phyloP scores from a whole-genome alignment of 2,888 invertebrate species.

The Protophormia terraenovae region DNA sequence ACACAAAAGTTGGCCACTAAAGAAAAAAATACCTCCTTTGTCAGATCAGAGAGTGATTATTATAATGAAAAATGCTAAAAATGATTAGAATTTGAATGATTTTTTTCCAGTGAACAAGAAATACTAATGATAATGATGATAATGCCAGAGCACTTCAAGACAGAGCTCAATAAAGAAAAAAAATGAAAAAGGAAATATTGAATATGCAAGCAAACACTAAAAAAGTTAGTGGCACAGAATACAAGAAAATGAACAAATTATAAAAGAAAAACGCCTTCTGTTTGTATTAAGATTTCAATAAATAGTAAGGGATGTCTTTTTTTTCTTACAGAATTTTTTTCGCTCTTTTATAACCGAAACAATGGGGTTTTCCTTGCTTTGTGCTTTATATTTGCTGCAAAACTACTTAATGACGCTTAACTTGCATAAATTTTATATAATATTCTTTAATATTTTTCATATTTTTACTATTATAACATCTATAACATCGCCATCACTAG shows the following conservation, averaged over 20 bases:
- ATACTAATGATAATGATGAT: background rate
- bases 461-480: background rate
- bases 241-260: background rate
- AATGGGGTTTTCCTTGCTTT: background rate
- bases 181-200: background rate
- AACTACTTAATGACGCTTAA: slow-evolving; percentile 51
- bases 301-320: background rate
- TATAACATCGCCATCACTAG: background rate
- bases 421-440: slow-evolving; percentile 51
- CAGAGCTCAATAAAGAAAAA: background rate
- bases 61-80: slow-evolving; percentile 11
- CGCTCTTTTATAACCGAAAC: background rate
- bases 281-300: background rate
- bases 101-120: background rate
- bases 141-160: background rate
- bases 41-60: slow-evolving; percentile 13
- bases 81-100: slow-evolving; percentile 20
- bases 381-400: background rate
- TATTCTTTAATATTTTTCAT: background rate
- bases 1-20: background rate
- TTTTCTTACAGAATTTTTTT: background rate
- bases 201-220: background rate
- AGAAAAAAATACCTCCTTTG: background rate
- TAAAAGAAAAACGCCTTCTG: slow-evolving; percentile 11
- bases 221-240: background rate